These are phyloP conservation scores for Gavia stellata DNA, from an alignment of 2,113 vertebrate species.

Conservation along the genomic window DNA sequence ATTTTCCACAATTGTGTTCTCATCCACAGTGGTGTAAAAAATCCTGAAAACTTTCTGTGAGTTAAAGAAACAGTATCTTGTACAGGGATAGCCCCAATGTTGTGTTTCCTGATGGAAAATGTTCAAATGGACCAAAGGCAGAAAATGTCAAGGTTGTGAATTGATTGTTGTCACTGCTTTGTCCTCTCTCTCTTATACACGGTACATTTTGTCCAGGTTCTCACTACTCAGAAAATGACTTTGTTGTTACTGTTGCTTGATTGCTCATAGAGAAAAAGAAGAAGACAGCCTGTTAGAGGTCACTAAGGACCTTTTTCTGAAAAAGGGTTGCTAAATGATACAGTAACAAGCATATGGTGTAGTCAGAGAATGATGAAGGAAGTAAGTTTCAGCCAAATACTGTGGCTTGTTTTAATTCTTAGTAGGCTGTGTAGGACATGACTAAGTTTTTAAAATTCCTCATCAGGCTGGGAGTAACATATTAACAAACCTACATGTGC, in stretches of 20 bases:
- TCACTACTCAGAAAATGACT: not conserved
- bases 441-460: not conserved
- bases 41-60: not conserved
- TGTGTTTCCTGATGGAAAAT: not conserved
- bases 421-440: not conserved
- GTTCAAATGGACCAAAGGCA: not conserved
- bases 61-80: not conserved
- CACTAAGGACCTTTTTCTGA: not conserved
- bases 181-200: not conserved
- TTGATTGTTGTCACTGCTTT: not conserved
- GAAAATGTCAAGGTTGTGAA: not conserved
- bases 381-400: not conserved
- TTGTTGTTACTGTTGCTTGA: not conserved
- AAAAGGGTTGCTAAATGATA: not conserved
- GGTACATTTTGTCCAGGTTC: not conserved
- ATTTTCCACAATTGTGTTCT: not conserved
- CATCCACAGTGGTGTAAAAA: not conserved
- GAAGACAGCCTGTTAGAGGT: not conserved
- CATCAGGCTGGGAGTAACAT: not conserved
- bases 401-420: not conserved
- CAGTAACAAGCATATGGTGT: not conserved
- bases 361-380: not conserved
- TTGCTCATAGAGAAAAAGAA: not conserved
- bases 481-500: not conserved
- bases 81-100: not conserved